Conservation (phyloP, 2,797 vertebrate species). For the Dermochelys coriacea region DNA sequence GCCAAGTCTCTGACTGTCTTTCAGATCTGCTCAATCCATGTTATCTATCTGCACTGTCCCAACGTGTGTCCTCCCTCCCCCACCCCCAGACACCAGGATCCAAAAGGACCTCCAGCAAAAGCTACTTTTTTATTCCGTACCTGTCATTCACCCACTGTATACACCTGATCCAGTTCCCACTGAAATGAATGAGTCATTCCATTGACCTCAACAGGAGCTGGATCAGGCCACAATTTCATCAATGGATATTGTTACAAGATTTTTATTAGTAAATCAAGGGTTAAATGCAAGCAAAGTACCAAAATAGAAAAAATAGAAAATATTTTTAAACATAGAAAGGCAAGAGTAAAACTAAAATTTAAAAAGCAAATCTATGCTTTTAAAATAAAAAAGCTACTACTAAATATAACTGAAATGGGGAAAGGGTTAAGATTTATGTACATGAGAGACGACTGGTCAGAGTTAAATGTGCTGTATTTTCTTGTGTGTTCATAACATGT, state of each 20-base stretch:
- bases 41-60: not conserved
- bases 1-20: not conserved
- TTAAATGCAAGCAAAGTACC: not conserved
- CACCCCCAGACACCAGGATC: not conserved
- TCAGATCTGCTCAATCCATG: not conserved
- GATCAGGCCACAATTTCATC: not conserved
- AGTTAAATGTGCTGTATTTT: not conserved
- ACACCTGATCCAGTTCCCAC: not conserved
- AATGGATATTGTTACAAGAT: not conserved
- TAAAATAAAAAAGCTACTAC: not conserved
- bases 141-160: not conserved
- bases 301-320: not conserved
- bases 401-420: not conserved
- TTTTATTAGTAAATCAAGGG: conserved; percentile 12
- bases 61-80: not conserved
- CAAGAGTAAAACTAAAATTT: not conserved
- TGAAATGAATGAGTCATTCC: not conserved
- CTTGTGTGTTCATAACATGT: not conserved
- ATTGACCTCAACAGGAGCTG: not conserved
- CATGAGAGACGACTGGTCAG: not conserved
- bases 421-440: not conserved
- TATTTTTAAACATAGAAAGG: not conserved
- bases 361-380: not conserved
- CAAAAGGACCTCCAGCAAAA: not conserved
- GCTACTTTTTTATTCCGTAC: not conserved